Conservation (phyloP, 1,140 invertebrate species). For the Drosophila nasuta region DNA sequence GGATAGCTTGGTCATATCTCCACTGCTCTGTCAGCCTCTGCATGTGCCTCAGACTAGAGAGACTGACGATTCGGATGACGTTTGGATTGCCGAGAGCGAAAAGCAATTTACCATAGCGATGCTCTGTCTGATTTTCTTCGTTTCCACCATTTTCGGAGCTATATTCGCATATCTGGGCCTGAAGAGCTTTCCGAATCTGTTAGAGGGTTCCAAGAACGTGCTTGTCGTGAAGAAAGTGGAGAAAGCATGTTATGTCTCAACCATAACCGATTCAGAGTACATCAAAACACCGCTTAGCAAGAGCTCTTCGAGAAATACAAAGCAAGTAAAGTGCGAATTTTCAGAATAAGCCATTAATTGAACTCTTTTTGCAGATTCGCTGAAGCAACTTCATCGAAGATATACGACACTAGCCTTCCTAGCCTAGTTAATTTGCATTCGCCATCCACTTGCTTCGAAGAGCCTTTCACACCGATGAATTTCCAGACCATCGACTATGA, state of each 20-base stretch:
- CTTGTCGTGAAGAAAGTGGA: conserved; percentile 63
- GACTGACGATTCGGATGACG: conserved; percentile 15
- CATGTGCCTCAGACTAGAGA: conserved; percentile 38
- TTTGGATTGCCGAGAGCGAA: conserved; percentile 44
- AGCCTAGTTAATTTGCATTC: conserved; percentile 35
- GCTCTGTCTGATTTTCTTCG: conserved; percentile 59
- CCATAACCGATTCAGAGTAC: conserved; percentile 52
- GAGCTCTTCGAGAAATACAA: background rate
- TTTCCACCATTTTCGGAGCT: conserved; percentile 55
- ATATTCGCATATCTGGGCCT: conserved; percentile 64
- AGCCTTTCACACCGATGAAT: conserved; percentile 29
- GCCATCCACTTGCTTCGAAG: conserved; percentile 47
- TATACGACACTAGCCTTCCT: conserved; percentile 2
- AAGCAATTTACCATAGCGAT: conserved; percentile 68
- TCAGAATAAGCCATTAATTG: background rate
- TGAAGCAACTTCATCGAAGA: background rate
- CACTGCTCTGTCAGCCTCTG: conserved; percentile 58
- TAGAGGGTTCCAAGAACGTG: conserved; percentile 71
- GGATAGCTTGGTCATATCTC: conserved; percentile 43
- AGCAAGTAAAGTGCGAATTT: conserved; percentile 8
- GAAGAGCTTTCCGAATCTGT: conserved; percentile 59
- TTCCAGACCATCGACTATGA: conserved; percentile 56
- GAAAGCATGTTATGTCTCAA: conserved; percentile 55
- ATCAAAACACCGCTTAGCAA: conserved; percentile 10
- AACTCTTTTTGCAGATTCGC: conserved; percentile 3